Evolutionary conservation across 2,888 invertebrate genomes (phyloP), one percentile per base, ranked within the genome.

Genomic region (Spodoptera littoralis): DNA sequence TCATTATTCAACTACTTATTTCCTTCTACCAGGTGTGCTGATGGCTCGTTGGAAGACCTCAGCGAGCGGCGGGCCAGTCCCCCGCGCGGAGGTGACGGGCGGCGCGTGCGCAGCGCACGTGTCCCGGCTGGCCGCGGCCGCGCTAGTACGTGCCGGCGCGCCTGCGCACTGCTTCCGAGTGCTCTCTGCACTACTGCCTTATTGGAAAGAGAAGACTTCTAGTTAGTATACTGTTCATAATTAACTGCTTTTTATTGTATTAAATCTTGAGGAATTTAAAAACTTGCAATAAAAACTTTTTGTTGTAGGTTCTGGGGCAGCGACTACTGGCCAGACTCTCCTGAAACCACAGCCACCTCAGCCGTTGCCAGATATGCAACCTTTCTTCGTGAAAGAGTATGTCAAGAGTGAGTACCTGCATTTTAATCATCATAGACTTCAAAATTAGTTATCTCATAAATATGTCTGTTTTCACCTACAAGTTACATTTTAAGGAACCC

Each of bases 361-460:
- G 43, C 96, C 98, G 0, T 96, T 98, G 50, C 98, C 98, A 0
- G 99, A 99, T 87, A 98, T 99, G 97, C 97, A 98, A 6, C 99
- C 99, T 11, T 98, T 99, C 92, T 99, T 99, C 94, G 95, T 98
- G 57, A 96, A 97, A 73, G 98, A 98, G 86, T 99, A 99, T 84
- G 97, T 99, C 44, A 98, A 98, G 90, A 96, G 95, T 95, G 74
- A 88, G 91, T 83, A 50, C 8, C 52, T 4, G 12, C 12, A 1
- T 5, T 13, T 9, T 18, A 4, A 11, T 27, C 13, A 1, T 11
- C 42, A 5, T 13, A n/a, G 27, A 27, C 27, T 27, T 27, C 5
- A 27, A 27, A 27, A 27, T 27, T 27, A 27, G 27, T 4, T 4
- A 24, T 27, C 27, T 27, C 18, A 18, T 18, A 18, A 27, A 0